Base-by-base conservation (phyloP, 2,888 invertebrate species). In the Dicyrtoma fusca region DNA sequence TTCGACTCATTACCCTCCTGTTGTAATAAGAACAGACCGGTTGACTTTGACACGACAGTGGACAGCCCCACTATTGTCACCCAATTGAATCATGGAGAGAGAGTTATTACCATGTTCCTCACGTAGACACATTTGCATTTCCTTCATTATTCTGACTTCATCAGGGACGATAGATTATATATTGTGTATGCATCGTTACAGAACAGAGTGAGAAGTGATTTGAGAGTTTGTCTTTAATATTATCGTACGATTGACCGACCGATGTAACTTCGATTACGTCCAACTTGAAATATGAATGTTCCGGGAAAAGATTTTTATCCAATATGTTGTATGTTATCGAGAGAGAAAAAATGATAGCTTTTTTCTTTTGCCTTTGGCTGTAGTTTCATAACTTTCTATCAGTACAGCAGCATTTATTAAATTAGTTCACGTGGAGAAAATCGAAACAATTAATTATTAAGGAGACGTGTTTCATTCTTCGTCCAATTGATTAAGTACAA, bases 1-100 rank as follows among this genome's bases (percentile, higher is more conserved):
- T 44, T 66, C 53, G 53, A 66, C 53, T 66, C 26, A 66, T 66
- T 53, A 45, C 47, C 21, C 49, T 53, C 42, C 25, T 65, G 26
- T 14, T 51, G 65, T 51, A 53, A 53, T 53, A 53, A 66, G 66
- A 66, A 55, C n/a, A 34, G 66, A 53, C 53, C 66, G 66, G 66
- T 55, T 66, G 66, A 66, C 65, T 3, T 49, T 47, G 64, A 64
- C 26, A 45, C 19, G 44, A 42, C 21, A 45, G 61, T 66, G 66
- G 66, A 66, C 66, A 34, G 25, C 17, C 19, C 23, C 13, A 44
- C 13, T 34, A 5, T 11, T 47, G 45, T 63, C 63, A 47, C 23
- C 63, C 63, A 61, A 49, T 49, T n/a, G 5, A 25, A 26, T 57
- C 25, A 57, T 25, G 26, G 25, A 10, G n/a, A 14, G 23, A 26